Base-by-base conservation (phyloP, 2,888 invertebrate genomes). In the Drosophila planitibia region DNA sequence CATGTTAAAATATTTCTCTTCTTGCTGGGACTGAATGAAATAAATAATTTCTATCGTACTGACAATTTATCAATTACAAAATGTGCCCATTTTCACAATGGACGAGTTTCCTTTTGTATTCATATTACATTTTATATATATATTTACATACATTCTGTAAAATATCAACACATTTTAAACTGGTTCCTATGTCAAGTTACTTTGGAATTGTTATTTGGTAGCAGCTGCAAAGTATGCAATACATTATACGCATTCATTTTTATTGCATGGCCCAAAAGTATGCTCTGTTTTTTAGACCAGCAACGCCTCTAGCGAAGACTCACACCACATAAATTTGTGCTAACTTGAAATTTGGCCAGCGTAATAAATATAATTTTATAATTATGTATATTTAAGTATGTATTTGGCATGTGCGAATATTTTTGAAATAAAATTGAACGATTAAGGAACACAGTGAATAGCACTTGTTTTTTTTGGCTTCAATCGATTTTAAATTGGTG, bases 61-160 rank as follows among this genome's bases (percentile, higher is more conserved):
- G 62, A 58, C 0, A 10, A n/a, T 9, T 6, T 63, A 19, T 57
- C 69, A 5, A n/a, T 63, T 4, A 10, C 52, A 1, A 1, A 47
- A 25, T 47, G 0, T 63, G 4, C 61, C 7, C 9, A 47, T 47
- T 47, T 9, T 47, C 16, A 25, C 74, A n/a, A 58, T 30, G 1
- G 64, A 58, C 0, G 78, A 73, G 16, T 2, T 77, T 67, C n/a
- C 53, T 62, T 64, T 25, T 69, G 14, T 1, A 47, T 47, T 22
- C 7, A 2, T 47, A 7, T 47, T 22, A 35, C 14, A 5, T 28
- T 28, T 28, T 28, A 28, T 28, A 28, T 35, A 12, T 35, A 35
- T 44, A 41, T 22, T 2, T 22, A 4, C 1, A 4, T 14, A 7
- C 0, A 4, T 47, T 47, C 14, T 7, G 14, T 22, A 14, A 14